These are phyloP conservation scores for Heteropelma amictum DNA, from an alignment of 2,888 invertebrate genomes.

Conservation along the genomic window DNA sequence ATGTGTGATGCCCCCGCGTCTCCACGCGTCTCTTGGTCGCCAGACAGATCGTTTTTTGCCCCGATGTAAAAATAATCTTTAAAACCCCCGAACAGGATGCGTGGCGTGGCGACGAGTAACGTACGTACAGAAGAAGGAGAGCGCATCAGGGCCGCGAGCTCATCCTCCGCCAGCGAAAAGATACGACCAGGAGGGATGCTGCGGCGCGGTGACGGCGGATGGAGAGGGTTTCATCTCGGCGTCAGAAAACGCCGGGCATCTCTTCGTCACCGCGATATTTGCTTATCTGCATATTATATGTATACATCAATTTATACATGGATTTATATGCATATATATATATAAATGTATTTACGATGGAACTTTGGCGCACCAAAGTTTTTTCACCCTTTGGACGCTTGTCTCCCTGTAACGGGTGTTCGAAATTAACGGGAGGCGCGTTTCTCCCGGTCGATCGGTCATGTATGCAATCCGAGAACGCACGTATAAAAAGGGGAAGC, in stretches of 20 bases:
- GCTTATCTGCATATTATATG: no score
- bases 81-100: slow-evolving; percentile 78
- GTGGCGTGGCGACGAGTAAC: slow-evolving; percentile 51
- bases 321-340: background rate
- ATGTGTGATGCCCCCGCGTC: slow-evolving; percentile 48
- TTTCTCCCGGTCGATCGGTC: no score
- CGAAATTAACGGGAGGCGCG: slow-evolving; percentile 76
- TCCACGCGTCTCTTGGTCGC: slow-evolving; percentile 67
- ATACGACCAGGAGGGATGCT: slow-evolving; percentile 48
- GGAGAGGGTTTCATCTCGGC: slow-evolving; percentile 56
- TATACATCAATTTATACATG: background rate
- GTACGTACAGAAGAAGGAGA: slow-evolving; percentile 48
- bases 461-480: background rate
- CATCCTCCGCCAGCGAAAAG: slow-evolving; percentile 13
- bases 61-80: slow-evolving; percentile 78
- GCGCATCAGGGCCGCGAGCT: slow-evolving; percentile 25
- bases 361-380: slow-evolving; percentile 53
- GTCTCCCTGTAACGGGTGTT: slow-evolving; percentile 74
- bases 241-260: slow-evolving; percentile 43
- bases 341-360: background rate
- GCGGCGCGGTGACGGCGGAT: slow-evolving; percentile 24
- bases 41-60: slow-evolving; percentile 77
- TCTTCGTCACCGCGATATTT: slow-evolving; percentile 73
- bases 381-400: slow-evolving; percentile 76
- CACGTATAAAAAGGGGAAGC: slow-evolving; percentile 14